phyloP scores from a whole-genome alignment of 2,888 invertebrate genomes.

The Tiliacea aurago region DNA sequence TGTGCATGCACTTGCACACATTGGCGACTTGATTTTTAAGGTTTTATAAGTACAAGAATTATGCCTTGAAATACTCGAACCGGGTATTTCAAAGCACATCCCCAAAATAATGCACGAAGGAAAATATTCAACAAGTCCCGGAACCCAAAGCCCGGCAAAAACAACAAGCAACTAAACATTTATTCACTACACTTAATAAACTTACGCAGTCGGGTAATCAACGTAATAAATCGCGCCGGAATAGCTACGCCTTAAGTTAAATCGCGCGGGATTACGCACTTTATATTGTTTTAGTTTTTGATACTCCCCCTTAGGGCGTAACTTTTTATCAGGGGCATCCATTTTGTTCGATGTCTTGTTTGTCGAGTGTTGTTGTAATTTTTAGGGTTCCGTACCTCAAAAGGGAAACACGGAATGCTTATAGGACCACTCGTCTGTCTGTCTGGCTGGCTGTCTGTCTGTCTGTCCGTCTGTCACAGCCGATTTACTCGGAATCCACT shows the following conservation, averaged over 20 bases:
- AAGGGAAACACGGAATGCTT: too few species aligned
- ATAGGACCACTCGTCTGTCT: too few species aligned
- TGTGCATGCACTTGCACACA: too few species aligned
- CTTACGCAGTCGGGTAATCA: conserved; percentile 50
- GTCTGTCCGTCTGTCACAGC: too few species aligned
- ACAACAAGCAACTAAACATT: conserved; percentile 39
- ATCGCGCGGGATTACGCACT: conserved; percentile 57
- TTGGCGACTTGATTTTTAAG: background rate
- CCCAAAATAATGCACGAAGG: background rate
- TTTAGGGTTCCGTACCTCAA: too few species aligned
- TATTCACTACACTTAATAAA: conserved; percentile 54
- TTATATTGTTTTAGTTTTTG: conserved; percentile 67
- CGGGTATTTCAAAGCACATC: too few species aligned
- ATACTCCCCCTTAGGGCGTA: conserved; percentile 29
- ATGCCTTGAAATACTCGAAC: too few species aligned
- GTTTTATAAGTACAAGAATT: background rate
- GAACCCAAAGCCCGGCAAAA: conserved; percentile 9
- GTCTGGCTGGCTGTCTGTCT: too few species aligned
- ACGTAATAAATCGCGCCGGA: conserved; percentile 54
- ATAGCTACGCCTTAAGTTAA: conserved; percentile 55
- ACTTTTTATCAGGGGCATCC: conserved; percentile 44
- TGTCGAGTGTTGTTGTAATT: background rate
- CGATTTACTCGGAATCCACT: too few species aligned
- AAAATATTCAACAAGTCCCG: conserved; percentile 44
- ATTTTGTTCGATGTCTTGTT: conserved; percentile 42